A percentile compares a stretch with the other conserved stretches of the same genome.
Conservation (phyloP, 2,888 invertebrate genomes). For the Eudemis profundana region DNA sequence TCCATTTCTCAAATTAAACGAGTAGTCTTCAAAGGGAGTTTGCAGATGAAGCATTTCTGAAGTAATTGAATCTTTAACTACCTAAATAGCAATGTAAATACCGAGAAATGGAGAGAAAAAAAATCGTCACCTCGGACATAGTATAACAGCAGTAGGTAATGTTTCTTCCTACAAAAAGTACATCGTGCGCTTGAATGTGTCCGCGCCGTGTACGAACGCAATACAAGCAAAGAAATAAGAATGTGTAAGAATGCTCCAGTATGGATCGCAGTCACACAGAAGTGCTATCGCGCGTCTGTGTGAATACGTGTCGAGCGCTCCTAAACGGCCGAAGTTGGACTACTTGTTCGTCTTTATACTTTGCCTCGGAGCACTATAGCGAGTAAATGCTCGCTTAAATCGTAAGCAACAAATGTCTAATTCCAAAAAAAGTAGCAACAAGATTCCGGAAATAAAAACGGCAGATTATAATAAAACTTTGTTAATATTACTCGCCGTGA, state of each 20-base stretch:
- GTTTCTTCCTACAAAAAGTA: no score
- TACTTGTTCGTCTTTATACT: no score
- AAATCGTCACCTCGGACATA: background rate
- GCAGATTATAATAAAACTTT: conserved; percentile 56
- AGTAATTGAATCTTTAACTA: conserved; percentile 3
- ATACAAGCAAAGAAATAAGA: no score
- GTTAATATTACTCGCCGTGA: conserved; percentile 56
- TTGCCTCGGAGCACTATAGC: conserved; percentile 3
- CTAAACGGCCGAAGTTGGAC: no score
- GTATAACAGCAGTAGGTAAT: no score
- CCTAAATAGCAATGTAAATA: conserved; percentile 3
- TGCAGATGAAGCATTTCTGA: background rate
- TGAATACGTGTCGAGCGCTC: no score
- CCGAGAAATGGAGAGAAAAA: background rate
- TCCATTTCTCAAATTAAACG: background rate
- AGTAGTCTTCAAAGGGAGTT: background rate
- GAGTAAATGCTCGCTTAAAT: conserved; percentile 9
- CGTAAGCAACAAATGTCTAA: conserved; percentile 17
- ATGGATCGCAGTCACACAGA: no score
- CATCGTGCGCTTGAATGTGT: no score
- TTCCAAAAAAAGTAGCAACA: conserved; percentile 24
- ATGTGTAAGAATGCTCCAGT: no score
- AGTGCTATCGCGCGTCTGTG: no score
- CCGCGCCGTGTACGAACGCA: no score
- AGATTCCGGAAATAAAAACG: conserved; percentile 7